Conservation (phyloP, 2,888 invertebrate genomes). For the Pollenia labialis region DNA sequence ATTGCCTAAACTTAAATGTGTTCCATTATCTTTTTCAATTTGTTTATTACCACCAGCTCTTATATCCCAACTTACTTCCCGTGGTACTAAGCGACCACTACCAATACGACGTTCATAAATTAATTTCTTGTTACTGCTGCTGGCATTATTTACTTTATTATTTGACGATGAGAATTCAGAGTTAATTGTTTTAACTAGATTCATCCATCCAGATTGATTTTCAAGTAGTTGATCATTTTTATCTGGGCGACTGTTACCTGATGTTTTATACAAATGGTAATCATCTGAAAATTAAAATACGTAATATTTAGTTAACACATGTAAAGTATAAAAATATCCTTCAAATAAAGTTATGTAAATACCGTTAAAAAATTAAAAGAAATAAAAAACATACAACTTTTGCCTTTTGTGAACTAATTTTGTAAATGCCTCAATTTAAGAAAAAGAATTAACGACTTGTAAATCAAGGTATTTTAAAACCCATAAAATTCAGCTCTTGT, state of each 20-base stretch:
- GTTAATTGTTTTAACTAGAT: constrained; percentile 50
- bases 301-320: background rate
- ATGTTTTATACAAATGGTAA: constrained; percentile 17
- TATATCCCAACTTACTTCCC: constrained; percentile 85
- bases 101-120: constrained; percentile 89
- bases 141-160: constrained; percentile 72
- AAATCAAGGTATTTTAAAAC: too few relatives aligned
- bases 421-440: too few relatives aligned
- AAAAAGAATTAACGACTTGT: too few relatives aligned
- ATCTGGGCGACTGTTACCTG: constrained; percentile 28
- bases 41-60: constrained; percentile 77
- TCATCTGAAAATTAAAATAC: constrained; percentile 24
- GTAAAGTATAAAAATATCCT: background rate
- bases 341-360: background rate
- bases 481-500: too few relatives aligned
- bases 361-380: too few relatives aligned
- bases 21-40: constrained; percentile 39
- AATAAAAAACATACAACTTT: too few relatives aligned
- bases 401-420: too few relatives aligned
- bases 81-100: constrained; percentile 90
- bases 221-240: constrained; percentile 49
- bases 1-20: background rate
- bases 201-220: constrained; percentile 68
- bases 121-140: constrained; percentile 62
- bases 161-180: constrained; percentile 61